These are phyloP conservation scores for Aldabrachelys gigantea DNA, from an alignment of 2,113 vertebrate species.

Conservation along the genomic window DNA sequence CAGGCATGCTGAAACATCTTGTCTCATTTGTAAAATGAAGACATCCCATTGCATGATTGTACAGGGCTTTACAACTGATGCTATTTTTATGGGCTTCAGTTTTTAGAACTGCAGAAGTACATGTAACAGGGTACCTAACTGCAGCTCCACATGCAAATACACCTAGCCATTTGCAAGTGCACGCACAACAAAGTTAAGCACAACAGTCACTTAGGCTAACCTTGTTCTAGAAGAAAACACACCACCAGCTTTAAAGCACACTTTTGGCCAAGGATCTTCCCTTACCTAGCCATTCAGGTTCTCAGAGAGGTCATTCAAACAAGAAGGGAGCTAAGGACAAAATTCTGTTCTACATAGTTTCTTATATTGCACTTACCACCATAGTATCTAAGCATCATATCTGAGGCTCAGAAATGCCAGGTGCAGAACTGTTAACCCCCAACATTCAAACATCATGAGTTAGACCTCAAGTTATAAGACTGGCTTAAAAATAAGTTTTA, in stretches of 20 bases:
- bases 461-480: not conserved
- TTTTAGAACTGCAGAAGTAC: not conserved
- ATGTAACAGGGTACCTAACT: not conserved
- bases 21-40: not conserved
- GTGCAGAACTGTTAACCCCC: not conserved
- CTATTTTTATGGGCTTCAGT: not conserved
- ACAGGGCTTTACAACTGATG: not conserved
- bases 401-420: not conserved
- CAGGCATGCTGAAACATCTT: too few relatives aligned
- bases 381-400: not conserved
- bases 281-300: not conserved
- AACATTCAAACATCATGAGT: not conserved
- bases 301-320: not conserved
- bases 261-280: not conserved
- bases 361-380: not conserved
- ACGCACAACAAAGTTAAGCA: not conserved
- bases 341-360: not conserved
- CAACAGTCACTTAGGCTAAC: not conserved
- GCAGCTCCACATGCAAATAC: not conserved
- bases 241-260: not conserved
- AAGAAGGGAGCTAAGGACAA: not conserved
- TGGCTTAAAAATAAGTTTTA: not conserved
- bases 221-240: not conserved
- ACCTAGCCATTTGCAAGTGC: not conserved
- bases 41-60: not conserved